A percentile compares a stretch with the other conserved stretches of the same genome.
These are phyloP conservation scores for Channa striata DNA, from an alignment of 2,797 vertebrate genomes.

Conservation along the genomic window DNA sequence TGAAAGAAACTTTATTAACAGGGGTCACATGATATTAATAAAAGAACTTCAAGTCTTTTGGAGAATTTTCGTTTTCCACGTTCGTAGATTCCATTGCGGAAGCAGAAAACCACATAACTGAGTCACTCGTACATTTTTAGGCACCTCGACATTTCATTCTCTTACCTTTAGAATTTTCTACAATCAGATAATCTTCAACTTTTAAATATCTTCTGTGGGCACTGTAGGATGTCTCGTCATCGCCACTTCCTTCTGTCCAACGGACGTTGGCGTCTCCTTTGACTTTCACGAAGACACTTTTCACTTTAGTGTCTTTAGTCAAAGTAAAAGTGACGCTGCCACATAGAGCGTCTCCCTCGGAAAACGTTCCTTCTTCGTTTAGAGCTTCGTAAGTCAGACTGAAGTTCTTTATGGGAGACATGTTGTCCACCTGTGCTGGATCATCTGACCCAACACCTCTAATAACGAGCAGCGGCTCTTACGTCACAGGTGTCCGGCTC, in stretches of 20 bases:
- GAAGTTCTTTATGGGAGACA: slow-evolving; percentile 59
- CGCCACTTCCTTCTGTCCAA: slow-evolving; percentile 83
- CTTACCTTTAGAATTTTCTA: slow-evolving; percentile 83
- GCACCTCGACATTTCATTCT: rapidly evolving
- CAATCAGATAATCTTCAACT: slow-evolving; percentile 86
- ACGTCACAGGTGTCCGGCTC: not conserved
- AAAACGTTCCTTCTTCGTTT: slow-evolving; percentile 78
- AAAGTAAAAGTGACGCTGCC: slow-evolving; percentile 88
- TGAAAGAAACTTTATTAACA: too few species aligned
- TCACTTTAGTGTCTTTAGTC: slow-evolving; percentile 85
- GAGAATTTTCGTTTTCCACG: too few species aligned
- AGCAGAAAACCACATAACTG: too few species aligned
- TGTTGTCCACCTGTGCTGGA: slow-evolving; percentile 8
- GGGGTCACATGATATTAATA: too few species aligned
- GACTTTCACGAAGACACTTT: slow-evolving; percentile 85
- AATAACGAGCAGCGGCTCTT: too few species aligned
- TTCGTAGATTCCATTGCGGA: too few species aligned
- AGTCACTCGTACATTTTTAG: too few species aligned
- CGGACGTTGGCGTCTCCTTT: slow-evolving; percentile 88
- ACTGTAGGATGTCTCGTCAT: slow-evolving; percentile 72
- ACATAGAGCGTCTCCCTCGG: slow-evolving; percentile 88
- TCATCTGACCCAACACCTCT: too few species aligned
- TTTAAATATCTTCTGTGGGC: slow-evolving; percentile 90
- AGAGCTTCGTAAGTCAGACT: slow-evolving; percentile 27
- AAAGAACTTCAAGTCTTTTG: too few species aligned